Base-by-base conservation (phyloP, 2,888 invertebrate genomes). In the Tachystola acroxantha region DNA sequence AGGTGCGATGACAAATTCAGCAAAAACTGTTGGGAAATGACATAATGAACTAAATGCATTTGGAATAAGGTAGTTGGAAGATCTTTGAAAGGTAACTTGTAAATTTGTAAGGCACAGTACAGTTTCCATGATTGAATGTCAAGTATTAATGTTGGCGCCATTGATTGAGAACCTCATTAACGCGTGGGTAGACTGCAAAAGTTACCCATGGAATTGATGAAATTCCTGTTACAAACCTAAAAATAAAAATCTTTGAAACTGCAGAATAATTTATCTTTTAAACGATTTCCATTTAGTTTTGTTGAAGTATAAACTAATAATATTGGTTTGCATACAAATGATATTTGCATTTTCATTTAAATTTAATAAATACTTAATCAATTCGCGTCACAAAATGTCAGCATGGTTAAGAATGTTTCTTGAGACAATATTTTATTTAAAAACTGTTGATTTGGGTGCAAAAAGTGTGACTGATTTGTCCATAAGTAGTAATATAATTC, bases 51-150 rank as follows among this genome's bases (percentile, higher is more conserved):
- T 26, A n/a, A 30, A 24, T 24, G 32, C 6, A 6, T 24, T 11
- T 12, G 20, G 7, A 7, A 5, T 10, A 11, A 27, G 11, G 7
- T 3, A 12, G 10, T 24, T 2, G 12, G 7, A 6, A n/a, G 1
- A 20, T 24, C n/a, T 24, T 24, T n/a, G 29, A 12, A 6, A 2
- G 29, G 7, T 32, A 32, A 37, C 7, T 2, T 31, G n/a, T n/a
- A 31, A 29, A 7, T 40, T 32, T 14, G 39, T 32, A 28, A 33
- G 36, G 20, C n/a, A n/a, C n/a, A n/a, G 31, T 39, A 32, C 22
- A 36, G 30, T 45, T 39, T 43, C 38, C 41, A 42, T 51, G 51
- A 64, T 54, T 44, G 40, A 50, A 44, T 43, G 53, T 49, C 46
- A 51, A 49, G 50, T 48, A 52, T 42, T 45, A 52, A 50, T 59